Evolutionary conservation across 2,113 vertebrate species (phyloP).

Genomic region (Cyanoramphus novaezelandiae): DNA sequence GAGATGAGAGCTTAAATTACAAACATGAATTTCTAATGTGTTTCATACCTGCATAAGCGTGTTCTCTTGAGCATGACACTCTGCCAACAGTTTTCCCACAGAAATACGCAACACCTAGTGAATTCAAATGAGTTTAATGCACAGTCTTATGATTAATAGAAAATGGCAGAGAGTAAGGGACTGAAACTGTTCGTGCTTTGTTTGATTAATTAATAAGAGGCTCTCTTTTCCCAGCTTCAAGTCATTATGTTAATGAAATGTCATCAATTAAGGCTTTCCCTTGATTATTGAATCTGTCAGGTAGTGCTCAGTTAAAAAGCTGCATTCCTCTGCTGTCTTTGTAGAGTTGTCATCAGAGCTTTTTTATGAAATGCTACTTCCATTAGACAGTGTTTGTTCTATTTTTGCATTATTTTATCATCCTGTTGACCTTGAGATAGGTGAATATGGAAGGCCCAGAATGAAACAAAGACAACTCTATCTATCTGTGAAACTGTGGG

Average conservation of each 20-base stretch:
- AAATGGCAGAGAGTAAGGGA: constrained; percentile 79
- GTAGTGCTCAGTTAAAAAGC: constrained; percentile 71
- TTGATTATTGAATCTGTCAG: constrained; percentile 83
- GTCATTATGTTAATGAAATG: constrained; percentile 86
- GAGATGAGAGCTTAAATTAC: constrained; percentile 31
- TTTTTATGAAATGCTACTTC: constrained; percentile 68
- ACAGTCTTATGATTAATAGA: constrained; percentile 78
- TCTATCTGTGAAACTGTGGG: not conserved
- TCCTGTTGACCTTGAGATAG: constrained; percentile 69
- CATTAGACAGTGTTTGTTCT: constrained; percentile 66
- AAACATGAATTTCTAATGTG: constrained; percentile 44
- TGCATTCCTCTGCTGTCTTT: constrained; percentile 72
- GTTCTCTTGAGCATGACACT: constrained; percentile 54
- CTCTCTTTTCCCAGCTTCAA: constrained; percentile 80
- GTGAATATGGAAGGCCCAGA: constrained; percentile 28
- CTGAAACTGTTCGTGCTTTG: constrained; percentile 78
- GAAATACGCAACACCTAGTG: constrained; percentile 63
- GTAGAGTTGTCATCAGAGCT: constrained; percentile 58
- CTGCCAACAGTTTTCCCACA: constrained; percentile 57
- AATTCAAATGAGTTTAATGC: constrained; percentile 78
- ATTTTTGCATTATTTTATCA: constrained; percentile 62
- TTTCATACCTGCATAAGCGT: constrained; percentile 32
- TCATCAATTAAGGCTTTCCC: constrained; percentile 84
- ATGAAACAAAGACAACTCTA: constrained; percentile 19
- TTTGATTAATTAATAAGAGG: constrained; percentile 84